Conservation (phyloP, 2,888 invertebrate genomes). For the Orthonychiurus folsomi region DNA sequence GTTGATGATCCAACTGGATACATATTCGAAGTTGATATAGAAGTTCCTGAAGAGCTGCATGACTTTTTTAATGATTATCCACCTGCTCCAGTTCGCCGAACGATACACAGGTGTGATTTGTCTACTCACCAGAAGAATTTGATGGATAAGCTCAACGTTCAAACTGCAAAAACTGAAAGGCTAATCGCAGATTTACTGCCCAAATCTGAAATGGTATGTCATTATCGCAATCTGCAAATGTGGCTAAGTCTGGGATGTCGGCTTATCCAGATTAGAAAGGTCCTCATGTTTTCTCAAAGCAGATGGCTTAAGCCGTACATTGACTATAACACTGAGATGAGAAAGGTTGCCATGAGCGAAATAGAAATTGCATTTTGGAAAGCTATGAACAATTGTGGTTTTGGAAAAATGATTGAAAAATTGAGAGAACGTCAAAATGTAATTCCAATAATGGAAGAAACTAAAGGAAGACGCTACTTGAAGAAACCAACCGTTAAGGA, state of each 20-base stretch:
- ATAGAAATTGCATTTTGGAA: constrained; percentile 22
- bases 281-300: constrained; percentile 17
- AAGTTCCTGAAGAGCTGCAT: constrained; percentile 6
- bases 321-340: constrained; percentile 10
- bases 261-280: constrained; percentile 16
- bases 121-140: constrained; percentile 16
- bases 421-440: constrained; percentile 10
- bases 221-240: constrained; percentile 15
- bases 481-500: constrained; percentile 18
- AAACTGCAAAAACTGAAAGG: constrained; percentile 3
- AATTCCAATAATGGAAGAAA: constrained; percentile 11
- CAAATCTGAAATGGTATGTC: constrained; percentile 18
- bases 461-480: background rate
- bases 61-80: constrained; percentile 15
- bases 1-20: background rate
- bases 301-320: constrained; percentile 17
- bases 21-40: constrained; percentile 15
- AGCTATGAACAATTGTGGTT: constrained; percentile 32
- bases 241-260: constrained; percentile 18
- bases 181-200: constrained; percentile 9
- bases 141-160: background rate
- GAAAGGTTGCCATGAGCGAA: constrained; percentile 9
- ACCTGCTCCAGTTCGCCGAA: background rate
- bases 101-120: background rate
- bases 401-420: constrained; percentile 10